Evolutionary conservation across 2,888 invertebrate genomes (phyloP), one percentile per base, ranked within the genome.

Genomic region (Trachelus iudaicus): DNA sequence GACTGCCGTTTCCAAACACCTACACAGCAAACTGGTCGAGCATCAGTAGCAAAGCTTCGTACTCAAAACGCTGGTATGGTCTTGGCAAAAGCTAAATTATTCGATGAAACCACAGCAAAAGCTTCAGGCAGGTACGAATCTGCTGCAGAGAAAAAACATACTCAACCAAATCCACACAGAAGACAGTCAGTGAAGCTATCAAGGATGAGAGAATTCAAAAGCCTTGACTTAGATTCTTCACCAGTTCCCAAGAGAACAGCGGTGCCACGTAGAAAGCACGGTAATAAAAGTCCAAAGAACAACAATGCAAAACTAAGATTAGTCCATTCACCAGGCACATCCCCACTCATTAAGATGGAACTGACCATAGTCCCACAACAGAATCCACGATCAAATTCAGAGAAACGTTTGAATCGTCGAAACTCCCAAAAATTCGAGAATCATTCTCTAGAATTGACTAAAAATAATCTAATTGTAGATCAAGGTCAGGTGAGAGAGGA

Each of bases 11-110:
- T 92, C n/a, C 90, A 88, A 1, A 87, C 88, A 1, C 86, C 89
- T 23, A 89, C 91, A 71, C 92, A 92, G 76, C 92, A 92, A 75
- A 94, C 93, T 35, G 94, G 95, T 1, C 93, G 96, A 79, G 95
- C 95, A 0, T 96, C 96, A 0, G 94, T 96, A 15, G 95, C 95
- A 33, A 94, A 95, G 85, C 88, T 96, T 40, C 92, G 96, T 35
- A 93, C 94, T 75, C 95, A 96, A 90, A 96, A 96, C 89, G 96
- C 95, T 11, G 97, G 96, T 11, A 96, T 96, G 92, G 96, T 97
- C 0, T 92, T 96, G 79, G 96, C 96, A 2, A 96, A 96, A 92
- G 96, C 96, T 0, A 95, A 94, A 88, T 92, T 96, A 34, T 97
- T 96, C 86, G 95, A 96, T 88, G 93, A 92, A 12, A 82, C 90